Percentiles rank a stretch among this genome's conserved stretches.
These are phyloP conservation scores for Agrotis exclamationis DNA, from an alignment of 2,888 invertebrate species.

Conservation along the genomic window DNA sequence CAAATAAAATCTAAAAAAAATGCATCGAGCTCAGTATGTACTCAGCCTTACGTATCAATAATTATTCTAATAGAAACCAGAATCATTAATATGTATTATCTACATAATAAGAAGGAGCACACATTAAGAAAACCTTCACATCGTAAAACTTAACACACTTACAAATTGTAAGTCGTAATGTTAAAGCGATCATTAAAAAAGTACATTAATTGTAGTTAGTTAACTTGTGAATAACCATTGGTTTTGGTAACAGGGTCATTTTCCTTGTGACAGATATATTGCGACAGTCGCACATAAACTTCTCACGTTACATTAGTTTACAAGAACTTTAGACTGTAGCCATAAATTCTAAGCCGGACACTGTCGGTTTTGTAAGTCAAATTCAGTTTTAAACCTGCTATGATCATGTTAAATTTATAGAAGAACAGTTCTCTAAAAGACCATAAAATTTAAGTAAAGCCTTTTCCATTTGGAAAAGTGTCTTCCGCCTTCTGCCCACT, in stretches of 20 bases:
- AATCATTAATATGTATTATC: slow-evolving; percentile 34
- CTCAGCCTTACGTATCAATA: slow-evolving; percentile 3
- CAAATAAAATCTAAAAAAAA: background rate
- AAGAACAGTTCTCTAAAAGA: slow-evolving; percentile 24
- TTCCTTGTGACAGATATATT: slow-evolving; percentile 46
- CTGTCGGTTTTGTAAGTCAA: slow-evolving; percentile 52
- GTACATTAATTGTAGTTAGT: slow-evolving; percentile 55
- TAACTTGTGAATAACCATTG: slow-evolving; percentile 61
- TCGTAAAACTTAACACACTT: slow-evolving; percentile 45
- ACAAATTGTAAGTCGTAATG: slow-evolving; percentile 36
- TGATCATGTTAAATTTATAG: slow-evolving; percentile 42
- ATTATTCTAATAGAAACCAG: slow-evolving; percentile 6
- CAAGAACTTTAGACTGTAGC: slow-evolving; percentile 38
- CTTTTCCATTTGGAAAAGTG: slow-evolving; percentile 4
- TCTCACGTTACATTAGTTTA: slow-evolving; percentile 63
- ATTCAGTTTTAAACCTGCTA: slow-evolving; percentile 35
- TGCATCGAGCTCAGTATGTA: background rate
- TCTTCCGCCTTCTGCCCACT: slow-evolving; percentile 22
- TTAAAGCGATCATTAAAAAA: slow-evolving; percentile 47
- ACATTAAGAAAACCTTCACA: slow-evolving; percentile 32
- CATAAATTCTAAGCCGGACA: slow-evolving; percentile 43
- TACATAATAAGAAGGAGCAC: slow-evolving; percentile 7
- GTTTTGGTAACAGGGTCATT: slow-evolving; percentile 52
- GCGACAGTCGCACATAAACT: slow-evolving; percentile 39
- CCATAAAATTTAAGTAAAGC: slow-evolving; percentile 21